phyloP scores from a whole-genome alignment of 2,797 vertebrate genomes.

The Percopsis omiscomaycus region DNA sequence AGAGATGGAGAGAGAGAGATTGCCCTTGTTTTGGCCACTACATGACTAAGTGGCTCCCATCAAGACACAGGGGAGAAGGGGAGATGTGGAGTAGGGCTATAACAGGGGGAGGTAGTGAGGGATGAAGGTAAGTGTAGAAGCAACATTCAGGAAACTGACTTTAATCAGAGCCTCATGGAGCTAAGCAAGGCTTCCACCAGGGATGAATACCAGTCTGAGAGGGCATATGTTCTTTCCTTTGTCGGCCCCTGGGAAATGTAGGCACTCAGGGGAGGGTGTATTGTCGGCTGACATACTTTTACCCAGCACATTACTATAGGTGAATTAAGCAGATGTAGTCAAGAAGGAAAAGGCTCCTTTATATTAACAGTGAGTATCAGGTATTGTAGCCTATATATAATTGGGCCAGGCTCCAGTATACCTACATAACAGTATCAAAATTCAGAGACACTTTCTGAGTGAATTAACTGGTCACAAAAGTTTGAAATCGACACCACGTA shows the following conservation, averaged over 20 bases:
- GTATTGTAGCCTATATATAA: not conserved
- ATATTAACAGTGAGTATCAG: not conserved
- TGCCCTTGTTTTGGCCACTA: conserved; percentile 26
- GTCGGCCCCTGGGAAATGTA: conserved; percentile 16
- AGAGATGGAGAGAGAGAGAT: conserved; percentile 26
- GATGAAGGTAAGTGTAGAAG: conserved; percentile 21
- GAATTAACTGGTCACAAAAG: no score
- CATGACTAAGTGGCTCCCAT: conserved; percentile 36
- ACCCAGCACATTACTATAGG: conserved; percentile 4
- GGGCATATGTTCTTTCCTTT: conserved; percentile 27
- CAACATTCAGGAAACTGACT: conserved; percentile 9
- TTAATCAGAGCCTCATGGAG: conserved; percentile 45
- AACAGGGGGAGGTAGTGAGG: conserved; percentile 20
- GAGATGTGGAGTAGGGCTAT: conserved; percentile 34
- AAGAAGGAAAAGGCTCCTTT: conserved; percentile 7
- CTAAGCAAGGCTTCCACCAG: conserved; percentile 28
- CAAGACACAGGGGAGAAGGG: conserved; percentile 24
- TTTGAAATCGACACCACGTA: no score
- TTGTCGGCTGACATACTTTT: conserved; percentile 11
- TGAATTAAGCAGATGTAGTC: not conserved
- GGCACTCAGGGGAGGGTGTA: conserved; percentile 11
- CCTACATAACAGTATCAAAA: no score
- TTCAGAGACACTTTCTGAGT: no score
- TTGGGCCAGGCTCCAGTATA: not conserved
- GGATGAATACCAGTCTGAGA: conserved; percentile 19